Evolutionary conservation across 2,797 vertebrate genomes (phyloP).

Genomic region (Enoplosus armatus): DNA sequence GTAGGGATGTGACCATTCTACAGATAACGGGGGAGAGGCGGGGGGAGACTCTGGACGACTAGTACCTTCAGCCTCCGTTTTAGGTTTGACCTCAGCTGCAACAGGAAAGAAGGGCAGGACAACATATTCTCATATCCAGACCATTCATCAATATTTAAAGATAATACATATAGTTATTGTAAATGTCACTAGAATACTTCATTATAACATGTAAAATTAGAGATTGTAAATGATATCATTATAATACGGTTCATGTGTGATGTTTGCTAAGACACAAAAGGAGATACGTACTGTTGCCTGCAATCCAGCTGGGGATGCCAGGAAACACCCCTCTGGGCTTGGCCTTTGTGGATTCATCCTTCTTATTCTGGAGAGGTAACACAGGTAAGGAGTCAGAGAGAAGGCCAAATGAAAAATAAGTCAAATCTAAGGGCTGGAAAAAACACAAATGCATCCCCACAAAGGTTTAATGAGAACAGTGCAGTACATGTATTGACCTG

Average conservation of each 20-base stretch:
- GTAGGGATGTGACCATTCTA: slow-evolving; percentile 72
- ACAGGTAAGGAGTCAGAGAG: slow-evolving; percentile 4
- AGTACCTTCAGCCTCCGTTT: slow-evolving; percentile 89
- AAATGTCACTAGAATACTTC: slow-evolving; percentile 3
- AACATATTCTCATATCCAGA: slow-evolving; percentile 75
- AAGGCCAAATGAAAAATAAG: not conserved
- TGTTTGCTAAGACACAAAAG: not conserved
- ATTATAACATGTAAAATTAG: not conserved
- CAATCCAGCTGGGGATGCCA: slow-evolving; percentile 86
- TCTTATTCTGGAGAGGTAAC: slow-evolving; percentile 75
- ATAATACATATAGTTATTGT: not conserved
- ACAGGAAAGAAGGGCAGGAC: slow-evolving; percentile 82
- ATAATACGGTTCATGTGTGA: not conserved
- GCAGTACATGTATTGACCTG: not conserved
- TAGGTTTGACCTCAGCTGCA: slow-evolving; percentile 89
- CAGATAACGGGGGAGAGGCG: slow-evolving; percentile 56
- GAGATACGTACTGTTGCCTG: slow-evolving; percentile 83
- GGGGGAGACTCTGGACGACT: slow-evolving; percentile 55
- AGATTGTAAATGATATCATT: not conserved
- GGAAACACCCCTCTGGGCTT: slow-evolving; percentile 82
- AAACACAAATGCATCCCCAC: not conserved
- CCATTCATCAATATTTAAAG: slow-evolving; percentile 23
- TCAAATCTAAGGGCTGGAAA: not conserved
- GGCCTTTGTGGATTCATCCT: slow-evolving; percentile 85
- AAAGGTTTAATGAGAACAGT: not conserved